phyloP scores from a whole-genome alignment of 2,888 invertebrate genomes.

The Biston stratarius region DNA sequence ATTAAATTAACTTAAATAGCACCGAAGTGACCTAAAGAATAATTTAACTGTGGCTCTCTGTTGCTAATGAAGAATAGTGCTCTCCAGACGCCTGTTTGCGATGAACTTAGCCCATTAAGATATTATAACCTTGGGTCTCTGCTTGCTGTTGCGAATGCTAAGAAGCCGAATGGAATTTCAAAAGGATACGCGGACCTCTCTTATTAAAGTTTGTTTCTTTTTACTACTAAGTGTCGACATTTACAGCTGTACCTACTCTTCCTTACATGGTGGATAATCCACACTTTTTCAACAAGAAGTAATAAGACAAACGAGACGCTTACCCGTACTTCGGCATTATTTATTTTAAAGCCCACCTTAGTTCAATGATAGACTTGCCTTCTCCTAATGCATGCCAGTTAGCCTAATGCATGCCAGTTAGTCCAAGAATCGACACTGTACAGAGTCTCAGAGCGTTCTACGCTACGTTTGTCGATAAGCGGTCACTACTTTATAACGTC shows the following conservation, averaged over 20 bases:
- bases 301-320: too few species aligned
- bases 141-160: constrained; percentile 54
- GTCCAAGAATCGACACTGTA: too few species aligned
- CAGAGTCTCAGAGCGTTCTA: too few species aligned
- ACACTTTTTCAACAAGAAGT: too few species aligned
- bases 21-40: constrained; percentile 84
- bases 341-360: too few species aligned
- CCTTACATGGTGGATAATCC: neutral
- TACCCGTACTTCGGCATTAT: too few species aligned
- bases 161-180: constrained; percentile 43
- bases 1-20: constrained; percentile 83
- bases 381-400: too few species aligned
- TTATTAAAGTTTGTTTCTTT: neutral
- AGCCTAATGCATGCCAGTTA: too few species aligned
- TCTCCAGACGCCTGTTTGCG: constrained; percentile 77
- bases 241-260: neutral
- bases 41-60: constrained; percentile 76
- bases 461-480: too few species aligned
- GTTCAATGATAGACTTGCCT: too few species aligned
- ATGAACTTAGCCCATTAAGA: constrained; percentile 82
- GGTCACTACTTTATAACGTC: neutral
- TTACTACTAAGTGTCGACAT: neutral
- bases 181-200: constrained; percentile 31
- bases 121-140: constrained; percentile 74
- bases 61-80: constrained; percentile 81